phyloP scores from a whole-genome alignment of 2,797 vertebrate genomes.

The Argyrosomus regius region DNA sequence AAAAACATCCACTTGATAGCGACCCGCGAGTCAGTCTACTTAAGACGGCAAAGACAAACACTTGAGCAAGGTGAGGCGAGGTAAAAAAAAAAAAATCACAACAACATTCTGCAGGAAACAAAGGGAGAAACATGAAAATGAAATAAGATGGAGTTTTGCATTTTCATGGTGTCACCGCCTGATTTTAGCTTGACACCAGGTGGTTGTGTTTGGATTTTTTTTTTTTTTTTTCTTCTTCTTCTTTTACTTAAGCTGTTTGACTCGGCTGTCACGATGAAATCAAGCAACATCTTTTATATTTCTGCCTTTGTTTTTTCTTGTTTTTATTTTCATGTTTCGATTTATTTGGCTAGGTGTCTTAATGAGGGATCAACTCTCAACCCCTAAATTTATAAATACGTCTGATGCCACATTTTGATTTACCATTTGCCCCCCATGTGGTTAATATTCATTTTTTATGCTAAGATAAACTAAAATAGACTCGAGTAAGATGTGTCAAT shows the following conservation, averaged over 20 bases:
- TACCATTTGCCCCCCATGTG: conserved; percentile 66
- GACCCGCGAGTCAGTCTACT: conserved; percentile 66
- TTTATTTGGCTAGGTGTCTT: conserved; percentile 55
- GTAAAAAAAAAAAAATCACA: conserved; percentile 63
- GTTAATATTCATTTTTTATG: conserved; percentile 64
- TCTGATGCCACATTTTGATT: conserved; percentile 69
- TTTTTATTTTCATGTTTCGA: conserved; percentile 30
- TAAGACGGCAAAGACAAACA: conserved; percentile 64
- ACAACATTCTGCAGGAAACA: conserved; percentile 59
- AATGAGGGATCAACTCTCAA: conserved; percentile 73
- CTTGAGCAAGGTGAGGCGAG: conserved; percentile 47
- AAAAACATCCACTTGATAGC: conserved; percentile 56
- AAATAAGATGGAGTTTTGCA: conserved; percentile 49
- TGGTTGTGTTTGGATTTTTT: conserved; percentile 44
- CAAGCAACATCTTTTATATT: conserved; percentile 50
- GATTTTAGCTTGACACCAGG: conserved; percentile 61
- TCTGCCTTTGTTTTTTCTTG: conserved; percentile 57
- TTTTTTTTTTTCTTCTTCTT: too few species aligned
- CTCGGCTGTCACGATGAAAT: conserved; percentile 68
- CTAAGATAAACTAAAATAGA: conserved; percentile 71
- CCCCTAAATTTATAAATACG: conserved; percentile 72
- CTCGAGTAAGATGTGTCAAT: conserved; percentile 30
- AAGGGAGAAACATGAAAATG: conserved; percentile 46
- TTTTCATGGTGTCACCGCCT: conserved; percentile 55
- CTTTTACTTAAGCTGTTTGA: conserved; percentile 57